A percentile compares a stretch with the other conserved stretches of the same genome.
Evolutionary conservation across 2,113 vertebrate species (phyloP).

Genomic region (Isurus oxyrinchus): DNA sequence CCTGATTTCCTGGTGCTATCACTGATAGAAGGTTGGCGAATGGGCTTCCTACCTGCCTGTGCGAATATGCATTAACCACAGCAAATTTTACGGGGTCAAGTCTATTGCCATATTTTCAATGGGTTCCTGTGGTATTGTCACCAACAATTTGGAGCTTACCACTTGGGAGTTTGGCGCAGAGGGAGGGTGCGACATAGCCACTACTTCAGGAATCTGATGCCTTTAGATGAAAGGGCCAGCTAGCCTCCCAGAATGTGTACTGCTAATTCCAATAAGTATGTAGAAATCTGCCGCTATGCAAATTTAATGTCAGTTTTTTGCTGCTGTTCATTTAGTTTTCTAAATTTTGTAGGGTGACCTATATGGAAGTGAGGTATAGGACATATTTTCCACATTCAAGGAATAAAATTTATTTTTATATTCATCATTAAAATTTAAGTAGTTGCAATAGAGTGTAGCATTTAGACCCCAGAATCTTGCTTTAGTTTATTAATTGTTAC

Average conservation of each 20-base stretch:
- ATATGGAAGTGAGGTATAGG: background rate
- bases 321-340: background rate
- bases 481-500: slow-evolving; percentile 26
- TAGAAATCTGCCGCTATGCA: background rate
- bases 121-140: no score
- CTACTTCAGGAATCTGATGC: background rate
- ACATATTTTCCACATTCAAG: background rate
- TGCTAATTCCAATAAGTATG: background rate
- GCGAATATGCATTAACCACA: background rate
- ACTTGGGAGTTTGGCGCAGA: background rate
- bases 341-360: background rate
- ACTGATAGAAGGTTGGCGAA: no score
- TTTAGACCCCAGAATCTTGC: background rate
- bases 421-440: background rate
- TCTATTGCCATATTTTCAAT: no score
- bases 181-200: background rate
- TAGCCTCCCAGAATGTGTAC: background rate
- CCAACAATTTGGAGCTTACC: no score
- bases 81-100: no score
- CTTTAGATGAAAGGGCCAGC: background rate
- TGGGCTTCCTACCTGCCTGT: background rate
- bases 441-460: background rate
- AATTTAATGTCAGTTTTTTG: background rate
- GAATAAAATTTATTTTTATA: background rate
- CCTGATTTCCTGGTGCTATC: no score